Base-by-base conservation (phyloP, 2,797 vertebrate genomes). In the Salarias fasciatus region DNA sequence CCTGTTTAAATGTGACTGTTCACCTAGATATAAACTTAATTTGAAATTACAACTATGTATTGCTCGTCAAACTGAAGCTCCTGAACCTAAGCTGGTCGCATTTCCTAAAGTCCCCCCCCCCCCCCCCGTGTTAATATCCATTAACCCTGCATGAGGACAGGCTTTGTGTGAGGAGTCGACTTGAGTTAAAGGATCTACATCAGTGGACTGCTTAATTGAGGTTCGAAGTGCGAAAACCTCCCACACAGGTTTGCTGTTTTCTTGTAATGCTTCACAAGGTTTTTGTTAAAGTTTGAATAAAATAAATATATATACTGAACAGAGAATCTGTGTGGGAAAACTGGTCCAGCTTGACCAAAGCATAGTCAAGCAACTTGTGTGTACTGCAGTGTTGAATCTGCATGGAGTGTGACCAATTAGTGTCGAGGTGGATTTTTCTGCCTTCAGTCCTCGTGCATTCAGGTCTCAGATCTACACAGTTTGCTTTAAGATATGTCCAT, bases 101-200 rank as follows among this genome's bases (percentile, higher is more conserved):
- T 79, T 80, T 77, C 71, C 72, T 53, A 15, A n/a, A n/a, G n/a
- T n/a, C n/a, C n/a, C n/a, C 45, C 29, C 73, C 69, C 77, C 69
- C 58, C 71, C 72, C 33, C 73, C 38, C 33, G 36, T 77, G 72
- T 76, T 68, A 69, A 67, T 80, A 63, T 69, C 51, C 63, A 55
- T 77, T 80, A 62, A 83, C 72, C 42, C 47, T 33, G 69, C 24
- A 79, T 83, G 77, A 88, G 88, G 72, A 70, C 68, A 15, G n/a
- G 66, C 83, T 84, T 88, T 89, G 86, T 88, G 57, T 77, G 40
- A 52, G 58, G 63, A 66, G n/a, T 62, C 80, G 68, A 69, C 44
- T 47, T 68, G 59, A 58, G 57, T 61, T 42, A 14, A 14, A 55
- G 64, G 64, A 9, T 53, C 56, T 49, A 18, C 82, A 66, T 9